phyloP scores from a whole-genome alignment of 2,113 vertebrate species.

The Silurus glanis region DNA sequence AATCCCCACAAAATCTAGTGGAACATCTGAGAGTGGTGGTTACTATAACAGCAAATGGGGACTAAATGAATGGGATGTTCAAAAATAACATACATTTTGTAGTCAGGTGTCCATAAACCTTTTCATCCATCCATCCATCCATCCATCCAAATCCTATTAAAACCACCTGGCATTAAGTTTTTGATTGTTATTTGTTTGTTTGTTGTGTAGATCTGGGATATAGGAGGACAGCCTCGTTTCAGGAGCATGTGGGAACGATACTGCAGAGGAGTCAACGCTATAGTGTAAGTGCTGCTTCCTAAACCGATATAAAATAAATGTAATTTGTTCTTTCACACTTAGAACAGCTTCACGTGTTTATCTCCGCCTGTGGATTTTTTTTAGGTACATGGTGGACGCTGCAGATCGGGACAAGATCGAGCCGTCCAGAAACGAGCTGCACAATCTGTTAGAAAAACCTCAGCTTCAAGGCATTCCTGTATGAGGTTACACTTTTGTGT shows the following conservation, averaged over 20 bases:
- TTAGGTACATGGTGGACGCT: conserved; percentile 98
- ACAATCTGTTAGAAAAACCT: conserved; percentile 97
- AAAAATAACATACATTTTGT: no score
- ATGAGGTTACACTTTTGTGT: conserved; percentile 62
- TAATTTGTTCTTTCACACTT: neutral
- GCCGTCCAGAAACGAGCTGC: conserved; percentile 94
- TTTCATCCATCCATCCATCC: no score
- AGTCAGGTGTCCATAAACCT: no score
- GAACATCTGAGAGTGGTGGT: no score
- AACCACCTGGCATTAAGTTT: neutral
- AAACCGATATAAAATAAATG: no score
- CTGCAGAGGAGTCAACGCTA: conserved; percentile 96
- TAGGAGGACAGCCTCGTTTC: conserved; percentile 97
- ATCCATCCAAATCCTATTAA: neutral
- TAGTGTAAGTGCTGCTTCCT: conserved; percentile 83
- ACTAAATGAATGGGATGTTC: no score
- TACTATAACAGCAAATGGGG: no score
- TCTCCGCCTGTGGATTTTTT: conserved; percentile 27
- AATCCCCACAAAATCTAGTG: no score
- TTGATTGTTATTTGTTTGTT: neutral
- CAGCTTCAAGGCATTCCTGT: conserved; percentile 98
- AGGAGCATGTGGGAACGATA: conserved; percentile 99
- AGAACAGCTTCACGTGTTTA: neutral
- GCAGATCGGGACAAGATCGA: conserved; percentile 97
- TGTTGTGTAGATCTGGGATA: conserved; percentile 91